phyloP scores from a whole-genome alignment of 1,140 invertebrate species.

The Archivesica marissinica region DNA sequence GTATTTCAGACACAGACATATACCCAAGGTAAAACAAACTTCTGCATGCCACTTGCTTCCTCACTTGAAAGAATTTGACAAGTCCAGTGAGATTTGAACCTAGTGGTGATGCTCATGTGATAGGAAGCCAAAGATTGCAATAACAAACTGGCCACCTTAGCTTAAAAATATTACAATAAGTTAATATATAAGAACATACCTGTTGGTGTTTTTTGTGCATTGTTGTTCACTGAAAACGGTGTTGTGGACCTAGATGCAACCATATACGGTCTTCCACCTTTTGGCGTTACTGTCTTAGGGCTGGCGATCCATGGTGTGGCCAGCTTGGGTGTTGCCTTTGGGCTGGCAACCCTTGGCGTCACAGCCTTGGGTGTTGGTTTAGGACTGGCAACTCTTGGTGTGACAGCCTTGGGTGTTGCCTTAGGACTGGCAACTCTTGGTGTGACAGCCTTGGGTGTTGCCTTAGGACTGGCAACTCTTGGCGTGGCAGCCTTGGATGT shows the following conservation, averaged over 20 bases:
- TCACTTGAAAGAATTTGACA: too few relatives aligned
- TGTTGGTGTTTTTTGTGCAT: background rate
- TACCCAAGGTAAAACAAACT: too few relatives aligned
- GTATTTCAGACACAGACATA: too few relatives aligned
- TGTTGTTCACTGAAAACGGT: background rate
- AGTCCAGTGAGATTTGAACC: too few relatives aligned
- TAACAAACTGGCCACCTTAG: too few relatives aligned
- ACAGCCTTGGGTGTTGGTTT: constrained; percentile 23
- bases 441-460: constrained; percentile 20
- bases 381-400: constrained; percentile 8
- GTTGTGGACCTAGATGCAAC: constrained; percentile 14
- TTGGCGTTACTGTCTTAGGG: constrained; percentile 46
- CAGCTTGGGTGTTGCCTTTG: constrained; percentile 42
- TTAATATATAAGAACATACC: too few relatives aligned
- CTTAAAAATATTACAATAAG: too few relatives aligned
- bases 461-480: constrained; percentile 42
- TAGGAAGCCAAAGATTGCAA: too few relatives aligned
- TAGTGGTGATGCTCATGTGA: too few relatives aligned
- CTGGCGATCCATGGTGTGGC: background rate
- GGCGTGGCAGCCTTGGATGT: constrained; percentile 28
- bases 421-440: constrained; percentile 46
- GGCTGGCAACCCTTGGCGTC: constrained; percentile 15
- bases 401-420: constrained; percentile 5
- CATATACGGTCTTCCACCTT: background rate
- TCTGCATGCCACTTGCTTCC: too few relatives aligned